These are phyloP conservation scores for Adelosebastes latens DNA, from an alignment of 2,797 vertebrate species.

Conservation along the genomic window DNA sequence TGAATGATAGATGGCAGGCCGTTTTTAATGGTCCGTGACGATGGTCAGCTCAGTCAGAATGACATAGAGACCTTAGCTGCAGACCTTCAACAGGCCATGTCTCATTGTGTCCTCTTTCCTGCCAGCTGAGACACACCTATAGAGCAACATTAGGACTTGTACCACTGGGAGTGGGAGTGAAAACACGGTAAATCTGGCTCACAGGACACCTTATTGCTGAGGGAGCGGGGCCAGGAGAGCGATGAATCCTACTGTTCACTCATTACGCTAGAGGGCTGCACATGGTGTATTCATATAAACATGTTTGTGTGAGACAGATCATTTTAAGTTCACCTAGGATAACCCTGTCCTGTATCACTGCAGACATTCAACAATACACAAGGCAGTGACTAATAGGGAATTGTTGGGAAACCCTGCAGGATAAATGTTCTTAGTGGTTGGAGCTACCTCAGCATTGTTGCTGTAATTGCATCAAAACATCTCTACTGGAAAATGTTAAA, in stretches of 20 bases:
- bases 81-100: slow-evolving; percentile 1
- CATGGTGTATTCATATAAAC: slow-evolving; percentile 28
- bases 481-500: not conserved
- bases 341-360: not conserved
- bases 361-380: not conserved
- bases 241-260: slow-evolving; percentile 21
- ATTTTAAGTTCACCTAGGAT: not conserved
- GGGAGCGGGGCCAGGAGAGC: slow-evolving; percentile 30
- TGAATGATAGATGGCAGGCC: slow-evolving; percentile 33
- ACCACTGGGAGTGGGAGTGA: slow-evolving; percentile 27
- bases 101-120: slow-evolving; percentile 24
- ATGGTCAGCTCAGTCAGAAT: slow-evolving; percentile 20
- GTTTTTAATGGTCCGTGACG: slow-evolving; percentile 27
- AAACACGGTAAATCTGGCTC: slow-evolving; percentile 47
- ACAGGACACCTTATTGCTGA: slow-evolving; percentile 39
- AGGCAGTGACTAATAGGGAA: not conserved
- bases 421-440: not conserved
- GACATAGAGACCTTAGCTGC: slow-evolving; percentile 21
- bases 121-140: slow-evolving; percentile 15
- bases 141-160: slow-evolving; percentile 38
- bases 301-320: slow-evolving; percentile 28
- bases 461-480: not conserved
- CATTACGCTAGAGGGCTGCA: slow-evolving; percentile 16
- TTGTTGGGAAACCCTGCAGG: not conserved
- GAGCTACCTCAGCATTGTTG: not conserved